Conservation (phyloP, 2,888 invertebrate genomes). For the Atherix ibis region DNA sequence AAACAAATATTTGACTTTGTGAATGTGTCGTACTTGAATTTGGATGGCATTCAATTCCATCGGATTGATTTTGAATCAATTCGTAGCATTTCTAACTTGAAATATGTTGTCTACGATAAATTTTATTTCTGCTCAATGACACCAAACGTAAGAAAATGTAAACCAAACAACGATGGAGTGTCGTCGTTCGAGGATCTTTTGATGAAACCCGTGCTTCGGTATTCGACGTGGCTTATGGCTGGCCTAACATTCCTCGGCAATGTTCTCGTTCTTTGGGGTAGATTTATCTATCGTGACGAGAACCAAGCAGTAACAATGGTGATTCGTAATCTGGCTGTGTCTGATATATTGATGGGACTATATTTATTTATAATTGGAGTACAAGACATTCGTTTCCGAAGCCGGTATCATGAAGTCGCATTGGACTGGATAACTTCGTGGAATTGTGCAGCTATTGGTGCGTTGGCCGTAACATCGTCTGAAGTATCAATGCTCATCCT, state of each 20-base stretch:
- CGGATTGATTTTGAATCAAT: conserved; percentile 37
- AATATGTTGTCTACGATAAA: conserved; percentile 42
- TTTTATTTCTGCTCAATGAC: conserved; percentile 48
- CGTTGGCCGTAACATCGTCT: conserved; percentile 47
- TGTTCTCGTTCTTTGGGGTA: conserved; percentile 43
- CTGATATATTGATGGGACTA: conserved; percentile 52
- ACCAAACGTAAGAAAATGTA: conserved; percentile 39
- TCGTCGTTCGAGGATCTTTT: conserved; percentile 44
- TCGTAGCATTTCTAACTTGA: conserved; percentile 31
- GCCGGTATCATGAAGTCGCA: conserved; percentile 41
- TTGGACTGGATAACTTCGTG: conserved; percentile 48
- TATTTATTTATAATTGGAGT: conserved; percentile 46
- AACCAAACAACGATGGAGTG: conserved; percentile 46
- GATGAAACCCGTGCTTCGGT: conserved; percentile 38
- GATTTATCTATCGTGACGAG: conserved; percentile 42
- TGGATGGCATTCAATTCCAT: conserved; percentile 38
- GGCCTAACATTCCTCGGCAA: conserved; percentile 45
- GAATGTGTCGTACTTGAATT: conserved; percentile 30
- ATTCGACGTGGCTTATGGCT: conserved; percentile 47
- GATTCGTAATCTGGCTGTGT: conserved; percentile 47
- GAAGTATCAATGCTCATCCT: conserved; percentile 54
- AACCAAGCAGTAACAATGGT: conserved; percentile 45
- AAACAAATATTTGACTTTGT: conserved; percentile 18
- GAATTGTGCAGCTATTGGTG: conserved; percentile 44
- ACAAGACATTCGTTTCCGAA: conserved; percentile 41